A percentile compares a stretch with the other conserved stretches of the same genome.
phyloP scores from a whole-genome alignment of 92 coral and sea anemone species.

The Actinernus sp. region DNA sequence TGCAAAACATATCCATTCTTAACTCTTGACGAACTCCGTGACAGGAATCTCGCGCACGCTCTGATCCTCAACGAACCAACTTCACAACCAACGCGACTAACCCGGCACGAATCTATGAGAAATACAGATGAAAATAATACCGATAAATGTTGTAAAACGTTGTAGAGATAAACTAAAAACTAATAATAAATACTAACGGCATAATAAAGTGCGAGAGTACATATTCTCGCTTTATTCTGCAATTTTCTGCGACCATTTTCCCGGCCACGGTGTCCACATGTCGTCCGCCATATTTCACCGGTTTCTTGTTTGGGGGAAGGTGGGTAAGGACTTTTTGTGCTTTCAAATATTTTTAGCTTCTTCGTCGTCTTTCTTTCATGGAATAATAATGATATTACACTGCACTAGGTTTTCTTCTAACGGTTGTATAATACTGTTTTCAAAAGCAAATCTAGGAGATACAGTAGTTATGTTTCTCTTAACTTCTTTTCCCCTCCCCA shows the following conservation, averaged over 20 bases:
- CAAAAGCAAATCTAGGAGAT: too few relatives aligned
- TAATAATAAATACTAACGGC: constrained; percentile 53
- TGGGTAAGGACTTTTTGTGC: neutral
- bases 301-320: neutral
- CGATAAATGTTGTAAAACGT: too few relatives aligned
- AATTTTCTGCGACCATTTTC: constrained; percentile 57
- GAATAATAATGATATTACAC: too few relatives aligned
- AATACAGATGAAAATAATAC: too few relatives aligned
- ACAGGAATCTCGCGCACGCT: neutral
- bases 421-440: too few relatives aligned
- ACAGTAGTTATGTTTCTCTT: too few relatives aligned
- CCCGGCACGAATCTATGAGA: neutral
- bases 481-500: too few relatives aligned
- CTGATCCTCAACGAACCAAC: neutral
- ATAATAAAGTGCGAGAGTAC: constrained; percentile 50
- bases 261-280: constrained; percentile 4
- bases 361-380: too few relatives aligned
- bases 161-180: neutral
- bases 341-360: neutral
- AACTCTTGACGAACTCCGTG: too few relatives aligned
- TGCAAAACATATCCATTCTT: too few relatives aligned
- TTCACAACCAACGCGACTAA: neutral
- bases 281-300: constrained; percentile 37
- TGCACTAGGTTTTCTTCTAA: too few relatives aligned
- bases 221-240: constrained; percentile 34